A percentile compares a stretch with the other conserved stretches of the same genome.
Conservation (phyloP, 2,888 invertebrate genomes). For the Lapara coniferarum region DNA sequence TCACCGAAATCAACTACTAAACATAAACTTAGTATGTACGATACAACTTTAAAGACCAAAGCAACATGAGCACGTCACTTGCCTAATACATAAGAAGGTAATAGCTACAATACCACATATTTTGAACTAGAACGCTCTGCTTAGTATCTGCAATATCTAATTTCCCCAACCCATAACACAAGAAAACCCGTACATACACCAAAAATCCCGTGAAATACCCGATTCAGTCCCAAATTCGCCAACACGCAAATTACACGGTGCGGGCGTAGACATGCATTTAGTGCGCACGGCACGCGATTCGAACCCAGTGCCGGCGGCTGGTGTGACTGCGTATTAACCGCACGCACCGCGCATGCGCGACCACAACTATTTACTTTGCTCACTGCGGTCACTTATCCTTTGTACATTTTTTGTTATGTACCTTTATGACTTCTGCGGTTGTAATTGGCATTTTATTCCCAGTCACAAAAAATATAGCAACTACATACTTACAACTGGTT, state of each 20-base stretch:
- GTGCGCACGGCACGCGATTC: background rate
- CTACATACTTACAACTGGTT: too few relatives aligned
- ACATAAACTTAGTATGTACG: too few relatives aligned
- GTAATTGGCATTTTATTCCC: too few relatives aligned
- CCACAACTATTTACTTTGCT: slow-evolving; percentile 5
- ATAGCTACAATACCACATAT: too few relatives aligned
- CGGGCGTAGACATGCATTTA: slow-evolving; percentile 20
- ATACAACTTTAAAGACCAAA: too few relatives aligned
- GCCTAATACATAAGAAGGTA: too few relatives aligned
- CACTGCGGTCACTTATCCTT: background rate
- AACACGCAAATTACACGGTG: slow-evolving; percentile 16
- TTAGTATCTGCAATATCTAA: background rate
- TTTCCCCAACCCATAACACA: background rate
- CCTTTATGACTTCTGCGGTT: too few relatives aligned
- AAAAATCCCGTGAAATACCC: slow-evolving; percentile 15
- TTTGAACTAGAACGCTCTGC: too few relatives aligned
- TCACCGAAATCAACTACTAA: too few relatives aligned
- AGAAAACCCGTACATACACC: background rate
- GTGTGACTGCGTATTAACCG: slow-evolving; percentile 7
- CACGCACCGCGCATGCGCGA: slow-evolving; percentile 16
- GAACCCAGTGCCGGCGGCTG: slow-evolving; percentile 13
- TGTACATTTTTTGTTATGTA: too few relatives aligned
- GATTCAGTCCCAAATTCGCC: slow-evolving; percentile 34
- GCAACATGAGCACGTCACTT: too few relatives aligned
- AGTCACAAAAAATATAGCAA: too few relatives aligned